Conservation (phyloP, 2,888 invertebrate genomes). For the Drosophila anceps region DNA sequence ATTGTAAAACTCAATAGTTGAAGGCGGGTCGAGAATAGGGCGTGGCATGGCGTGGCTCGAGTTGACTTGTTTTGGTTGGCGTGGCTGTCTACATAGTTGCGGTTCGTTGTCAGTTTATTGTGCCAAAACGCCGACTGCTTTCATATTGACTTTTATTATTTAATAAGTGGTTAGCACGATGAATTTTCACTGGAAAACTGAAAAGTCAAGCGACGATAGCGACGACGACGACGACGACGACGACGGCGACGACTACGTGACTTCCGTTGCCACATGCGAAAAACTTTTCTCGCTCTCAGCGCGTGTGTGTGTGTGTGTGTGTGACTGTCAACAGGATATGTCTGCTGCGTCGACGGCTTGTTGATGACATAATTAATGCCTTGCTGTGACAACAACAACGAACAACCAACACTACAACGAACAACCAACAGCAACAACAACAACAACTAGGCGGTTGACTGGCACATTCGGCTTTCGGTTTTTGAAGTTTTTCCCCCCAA, state of each 20-base stretch:
- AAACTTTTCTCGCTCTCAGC: slow-evolving; percentile 50
- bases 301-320: slow-evolving; percentile 22
- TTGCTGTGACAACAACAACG: slow-evolving; percentile 63
- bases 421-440: slow-evolving; percentile 19
- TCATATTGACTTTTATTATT: slow-evolving; percentile 44
- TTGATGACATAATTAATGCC: slow-evolving; percentile 77
- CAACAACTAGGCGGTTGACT: slow-evolving; percentile 8
- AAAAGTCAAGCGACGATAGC: slow-evolving; percentile 21
- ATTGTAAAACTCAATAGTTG: not conserved
- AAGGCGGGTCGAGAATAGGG: not conserved
- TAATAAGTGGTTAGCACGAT: slow-evolving; percentile 51
- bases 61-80: not conserved
- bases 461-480: slow-evolving; percentile 52
- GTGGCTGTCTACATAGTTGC: not conserved
- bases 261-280: slow-evolving; percentile 70
- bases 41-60: not conserved
- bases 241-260: slow-evolving; percentile 33
- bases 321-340: slow-evolving; percentile 71
- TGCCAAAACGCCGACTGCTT: slow-evolving; percentile 20
- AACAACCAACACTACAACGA: slow-evolving; percentile 40
- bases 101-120: slow-evolving; percentile 5
- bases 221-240: not conserved
- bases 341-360: slow-evolving; percentile 60
- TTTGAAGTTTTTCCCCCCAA: slow-evolving; percentile 46
- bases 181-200: slow-evolving; percentile 64